phyloP scores from a whole-genome alignment of 2,888 invertebrate genomes.

The Meloe dianella region DNA sequence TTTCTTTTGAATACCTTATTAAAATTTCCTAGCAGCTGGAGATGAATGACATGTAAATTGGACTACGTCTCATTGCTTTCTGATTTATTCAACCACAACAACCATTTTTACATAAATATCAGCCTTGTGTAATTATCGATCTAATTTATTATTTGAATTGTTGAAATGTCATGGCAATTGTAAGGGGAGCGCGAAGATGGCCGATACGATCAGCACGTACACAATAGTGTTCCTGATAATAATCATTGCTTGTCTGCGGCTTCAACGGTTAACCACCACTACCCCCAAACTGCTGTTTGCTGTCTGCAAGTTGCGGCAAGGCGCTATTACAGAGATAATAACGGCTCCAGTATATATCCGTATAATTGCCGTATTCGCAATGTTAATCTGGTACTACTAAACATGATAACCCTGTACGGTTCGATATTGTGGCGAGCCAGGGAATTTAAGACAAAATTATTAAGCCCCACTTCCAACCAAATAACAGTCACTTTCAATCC shows the following conservation, averaged over 20 bases:
- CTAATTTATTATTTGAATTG: neutral
- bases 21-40: conserved; percentile 63
- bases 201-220: conserved; percentile 38
- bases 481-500: neutral
- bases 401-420: conserved; percentile 39
- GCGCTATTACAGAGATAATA: conserved; percentile 51
- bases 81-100: conserved; percentile 45
- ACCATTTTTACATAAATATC: conserved; percentile 24
- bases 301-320: conserved; percentile 49
- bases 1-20: conserved; percentile 58
- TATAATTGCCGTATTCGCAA: conserved; percentile 51
- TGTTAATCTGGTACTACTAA: conserved; percentile 44
- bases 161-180: conserved; percentile 21
- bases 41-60: conserved; percentile 62
- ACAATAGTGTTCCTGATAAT: conserved; percentile 44
- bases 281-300: conserved; percentile 45
- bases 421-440: conserved; percentile 29
- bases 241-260: conserved; percentile 54
- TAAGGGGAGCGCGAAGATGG: conserved; percentile 31
- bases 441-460: conserved; percentile 12
- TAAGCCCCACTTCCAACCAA: neutral
- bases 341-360: conserved; percentile 51
- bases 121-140: neutral
- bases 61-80: conserved; percentile 48
- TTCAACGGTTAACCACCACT: conserved; percentile 52